Conservation (phyloP, 2,888 invertebrate species). For the Aleiodes alternator region DNA sequence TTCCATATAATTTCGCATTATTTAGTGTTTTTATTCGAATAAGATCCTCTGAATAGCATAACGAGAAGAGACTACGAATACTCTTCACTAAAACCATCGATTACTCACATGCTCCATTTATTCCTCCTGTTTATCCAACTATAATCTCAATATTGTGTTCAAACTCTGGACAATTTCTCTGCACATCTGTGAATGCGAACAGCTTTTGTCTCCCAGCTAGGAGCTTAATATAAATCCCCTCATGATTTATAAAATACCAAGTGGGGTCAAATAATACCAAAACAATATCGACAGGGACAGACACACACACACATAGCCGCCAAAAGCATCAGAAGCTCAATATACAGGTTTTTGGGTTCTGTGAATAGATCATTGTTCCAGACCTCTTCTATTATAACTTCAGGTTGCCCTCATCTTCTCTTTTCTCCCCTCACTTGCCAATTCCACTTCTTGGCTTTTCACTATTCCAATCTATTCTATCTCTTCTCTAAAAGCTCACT, state of each 20-base stretch:
- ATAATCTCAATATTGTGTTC: not conserved
- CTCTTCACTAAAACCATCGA: too few species aligned
- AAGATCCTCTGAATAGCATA: too few species aligned
- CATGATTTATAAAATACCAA: not conserved
- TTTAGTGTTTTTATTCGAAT: too few species aligned
- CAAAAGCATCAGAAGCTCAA: not conserved
- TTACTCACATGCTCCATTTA: too few species aligned
- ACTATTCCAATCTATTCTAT: slow-evolving; percentile 26
- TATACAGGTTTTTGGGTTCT: slow-evolving; percentile 18
- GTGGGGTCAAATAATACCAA: not conserved
- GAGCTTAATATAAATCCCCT: not conserved
- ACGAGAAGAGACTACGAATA: too few species aligned
- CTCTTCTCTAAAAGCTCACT: slow-evolving; percentile 20
- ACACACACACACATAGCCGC: not conserved
- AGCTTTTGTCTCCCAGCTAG: not conserved
- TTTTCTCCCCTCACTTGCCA: not conserved
- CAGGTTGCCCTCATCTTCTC: not conserved
- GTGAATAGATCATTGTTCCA: slow-evolving; percentile 23
- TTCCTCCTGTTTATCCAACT: too few species aligned
- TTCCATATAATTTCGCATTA: too few species aligned
- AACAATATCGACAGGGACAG: not conserved
- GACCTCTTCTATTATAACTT: slow-evolving; percentile 17
- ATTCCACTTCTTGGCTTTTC: slow-evolving; percentile 29
- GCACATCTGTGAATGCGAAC: not conserved
- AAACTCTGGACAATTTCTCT: not conserved